Base-by-base conservation (phyloP, 2,113 vertebrate species). In the Archocentrus centrarchus region DNA sequence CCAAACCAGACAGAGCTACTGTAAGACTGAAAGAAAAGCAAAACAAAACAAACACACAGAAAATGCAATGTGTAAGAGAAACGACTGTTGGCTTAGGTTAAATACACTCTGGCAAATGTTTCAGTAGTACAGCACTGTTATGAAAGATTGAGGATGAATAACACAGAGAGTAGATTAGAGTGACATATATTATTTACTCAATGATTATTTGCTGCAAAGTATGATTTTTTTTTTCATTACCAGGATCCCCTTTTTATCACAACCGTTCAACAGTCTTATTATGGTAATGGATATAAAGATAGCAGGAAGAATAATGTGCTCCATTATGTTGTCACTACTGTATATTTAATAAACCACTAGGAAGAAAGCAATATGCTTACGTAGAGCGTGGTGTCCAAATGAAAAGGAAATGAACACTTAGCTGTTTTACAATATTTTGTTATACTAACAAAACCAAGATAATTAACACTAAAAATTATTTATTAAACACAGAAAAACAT, bases 151-250 rank as follows among this genome's bases (percentile, higher is more conserved):
- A 58, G 37, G 60, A 17, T 87, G 27, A 84, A 82, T 88, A 80
- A 91, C 88, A 78, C 75, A 81, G 15, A 24, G 79, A 59, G n/a
- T 78, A 50, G 75, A 84, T 80, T 50, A 66, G 22, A 75, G 32
- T 84, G 84, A 63, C 11, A 0, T 59, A 63, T 27, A 64, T 13
- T 62, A 50, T 77, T 82, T 79, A 22, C 62, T 86, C 50, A 58
- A 5, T 82, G 7, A 30, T 59, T 81, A 75, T 88, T 86, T 80
- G 55, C 66, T 79, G 39, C 62, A 61, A 68, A 57, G 59, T 75
- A 59, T 81, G 78, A 86, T 86, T 89, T 83, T 7, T 89, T 83
- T 7, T 80, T 81, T 83, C 76, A 89, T 89, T 83, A 88, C 20
- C 18, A 73, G 11, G 27, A 84, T 81, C 60, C 59, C n/a, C 39